Evolutionary conservation across 2,797 vertebrate species (phyloP).

Genomic region (Monodelphis domestica): DNA sequence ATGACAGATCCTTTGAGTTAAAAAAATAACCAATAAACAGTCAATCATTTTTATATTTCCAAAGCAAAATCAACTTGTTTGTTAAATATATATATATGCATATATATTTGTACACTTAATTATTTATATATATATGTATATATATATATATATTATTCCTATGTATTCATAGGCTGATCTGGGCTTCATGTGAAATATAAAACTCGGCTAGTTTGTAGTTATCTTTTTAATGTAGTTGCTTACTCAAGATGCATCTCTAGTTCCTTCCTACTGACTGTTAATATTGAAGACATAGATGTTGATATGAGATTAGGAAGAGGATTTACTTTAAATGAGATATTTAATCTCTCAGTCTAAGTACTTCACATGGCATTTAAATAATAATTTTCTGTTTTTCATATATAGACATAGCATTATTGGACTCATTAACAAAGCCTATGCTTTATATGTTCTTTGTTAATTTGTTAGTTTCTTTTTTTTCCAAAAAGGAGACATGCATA

Average conservation of each 20-base stretch:
- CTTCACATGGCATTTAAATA: not conserved
- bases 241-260: not conserved
- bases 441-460: not conserved
- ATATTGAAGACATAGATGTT: not conserved
- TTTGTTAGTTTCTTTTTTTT: not conserved
- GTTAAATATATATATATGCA: no score
- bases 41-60: not conserved
- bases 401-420: not conserved
- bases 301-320: not conserved
- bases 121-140: not conserved
- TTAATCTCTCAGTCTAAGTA: not conserved
- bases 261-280: not conserved
- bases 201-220: not conserved
- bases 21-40: not conserved
- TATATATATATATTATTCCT: not conserved
- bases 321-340: not conserved
- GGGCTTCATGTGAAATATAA: not conserved
- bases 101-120: not conserved
- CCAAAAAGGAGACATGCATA: not conserved
- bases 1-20: not conserved
- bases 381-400: not conserved
- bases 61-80: not conserved
- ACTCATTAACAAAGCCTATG: not conserved
- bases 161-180: not conserved
- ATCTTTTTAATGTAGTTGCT: not conserved